Evolutionary conservation across 2,797 vertebrate species (phyloP), one percentile per base, ranked within the genome.

Genomic region (Phylloscopus collybita): DNA sequence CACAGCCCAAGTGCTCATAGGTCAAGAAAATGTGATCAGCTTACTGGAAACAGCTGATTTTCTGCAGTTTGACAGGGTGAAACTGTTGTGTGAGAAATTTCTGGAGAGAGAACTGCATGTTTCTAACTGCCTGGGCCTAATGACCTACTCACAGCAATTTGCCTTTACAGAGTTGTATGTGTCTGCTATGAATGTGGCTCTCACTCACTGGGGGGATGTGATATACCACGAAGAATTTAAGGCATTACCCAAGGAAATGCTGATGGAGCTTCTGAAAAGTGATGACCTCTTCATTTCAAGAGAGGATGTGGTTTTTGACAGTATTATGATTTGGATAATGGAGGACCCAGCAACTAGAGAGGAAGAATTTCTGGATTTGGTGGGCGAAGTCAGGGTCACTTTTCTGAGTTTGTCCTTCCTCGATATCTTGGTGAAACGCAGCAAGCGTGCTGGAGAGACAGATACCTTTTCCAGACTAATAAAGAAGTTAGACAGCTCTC

Each of bases 41-140:
- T 97, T 99, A 53, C 97, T 99, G 34, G 98, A 99, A 95, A 96
- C 98, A 0, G 98, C 99, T 5, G 98, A 99, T 83, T 99, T 98
- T 92, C 97, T 99, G 11, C 98, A 98, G 72, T 93, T 99, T 40
- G 98, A 99, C 47, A 95, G 82, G 69, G 98, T 98, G 80, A 98
- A 97, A 83, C 92, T 98, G 60, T 86, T 98, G 60, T 99, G 99
- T 92, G 98, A 98, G 93, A 98, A 98, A 88, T 99, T 99, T 89
- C 96, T 99, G 85, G 98, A 99, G 91, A 95, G 99, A 42, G 98
- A 99, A 95, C 96, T 99, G 74, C 98, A 98, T 56, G 92, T 98
- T 62, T 98, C 98, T 67, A 99, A 99, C 97, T 99, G 99, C 92
- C 94, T 99, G 96, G 98, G 98, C 53, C 98, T 99, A 97, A 98